These are phyloP conservation scores for Dendropsophus ebraccatus DNA, from an alignment of 2,113 vertebrate species.

Conservation along the genomic window DNA sequence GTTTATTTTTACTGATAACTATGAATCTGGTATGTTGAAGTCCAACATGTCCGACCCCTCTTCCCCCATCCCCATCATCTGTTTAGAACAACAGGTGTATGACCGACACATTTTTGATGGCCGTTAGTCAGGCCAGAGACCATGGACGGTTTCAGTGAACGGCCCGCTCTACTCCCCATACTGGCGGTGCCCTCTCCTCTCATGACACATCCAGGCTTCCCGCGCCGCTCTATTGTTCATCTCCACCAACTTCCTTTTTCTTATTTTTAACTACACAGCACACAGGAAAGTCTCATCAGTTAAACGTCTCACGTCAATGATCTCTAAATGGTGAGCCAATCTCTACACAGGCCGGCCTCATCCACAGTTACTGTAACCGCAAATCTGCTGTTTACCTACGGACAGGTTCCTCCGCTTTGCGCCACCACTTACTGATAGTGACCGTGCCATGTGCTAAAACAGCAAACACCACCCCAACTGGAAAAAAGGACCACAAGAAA, in stretches of 20 bases:
- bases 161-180: too few relatives aligned
- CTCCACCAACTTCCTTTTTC: conserved; percentile 42
- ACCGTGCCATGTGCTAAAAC: background rate
- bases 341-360: background rate
- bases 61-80: too few relatives aligned
- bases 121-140: too few relatives aligned
- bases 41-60: too few relatives aligned
- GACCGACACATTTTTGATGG: too few relatives aligned
- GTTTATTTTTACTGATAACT: too few relatives aligned
- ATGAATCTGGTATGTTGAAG: too few relatives aligned
- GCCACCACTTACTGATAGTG: background rate
- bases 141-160: too few relatives aligned
- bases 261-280: conserved; percentile 31
- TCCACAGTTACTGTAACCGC: background rate
- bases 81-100: too few relatives aligned
- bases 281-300: conserved; percentile 45
- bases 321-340: background rate
- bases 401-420: background rate
- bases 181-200: background rate
- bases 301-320: background rate
- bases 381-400: background rate
- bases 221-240: conserved; percentile 43
- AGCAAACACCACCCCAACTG: background rate
- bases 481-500: background rate
- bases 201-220: conserved; percentile 17